Base-by-base conservation (phyloP, 2,888 invertebrate genomes). In the Ochropacha duplaris region DNA sequence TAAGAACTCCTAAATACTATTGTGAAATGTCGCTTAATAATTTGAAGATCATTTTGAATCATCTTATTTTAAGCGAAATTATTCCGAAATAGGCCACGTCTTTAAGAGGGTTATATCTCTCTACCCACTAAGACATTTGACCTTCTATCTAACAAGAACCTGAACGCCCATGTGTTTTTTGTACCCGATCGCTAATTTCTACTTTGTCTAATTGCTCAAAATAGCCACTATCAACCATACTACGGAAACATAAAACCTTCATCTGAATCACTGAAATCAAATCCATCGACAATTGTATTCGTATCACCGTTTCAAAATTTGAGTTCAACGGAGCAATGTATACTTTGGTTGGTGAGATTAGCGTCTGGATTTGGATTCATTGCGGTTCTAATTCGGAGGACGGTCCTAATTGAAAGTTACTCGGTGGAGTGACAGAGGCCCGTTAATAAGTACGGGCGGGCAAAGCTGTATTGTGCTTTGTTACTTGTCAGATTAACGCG, bases 331-430 rank as follows among this genome's bases (percentile, higher is more conserved):
- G 16, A 56, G 67, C 67, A 54, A 63, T 72, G 72, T 59, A 71
- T 52, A 50, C 26, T 54, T 55, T 5, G 11, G 24, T 22, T 57
- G 50, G 55, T 55, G 54, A 66, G 59, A 44, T 55, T 67, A 22
- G 56, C 72, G 57, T 58, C 57, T 54, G 54, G 59, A 61, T 60
- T 63, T 54, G 60, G 59, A 72, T 71, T 59, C 52, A 50, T 61
- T 71, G 72, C 57, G 67, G 67, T 74, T 66, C 34, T 59, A 59
- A 69, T 78, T 71, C 72, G 58, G 63, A 66, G 69, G 70, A 64
- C 73, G 71, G 73, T 74, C 71, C 82, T 84, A 84, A 84, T 85
- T 84, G 86, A 83, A 84, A 83, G 81, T 84, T 85, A 83, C 81
- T 81, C 69, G 80, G 69, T 59, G 69, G 80, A 83, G 78, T 84